Evolutionary conservation across 2,797 vertebrate genomes (phyloP).

Genomic region (Sylvilagus floridanus): DNA sequence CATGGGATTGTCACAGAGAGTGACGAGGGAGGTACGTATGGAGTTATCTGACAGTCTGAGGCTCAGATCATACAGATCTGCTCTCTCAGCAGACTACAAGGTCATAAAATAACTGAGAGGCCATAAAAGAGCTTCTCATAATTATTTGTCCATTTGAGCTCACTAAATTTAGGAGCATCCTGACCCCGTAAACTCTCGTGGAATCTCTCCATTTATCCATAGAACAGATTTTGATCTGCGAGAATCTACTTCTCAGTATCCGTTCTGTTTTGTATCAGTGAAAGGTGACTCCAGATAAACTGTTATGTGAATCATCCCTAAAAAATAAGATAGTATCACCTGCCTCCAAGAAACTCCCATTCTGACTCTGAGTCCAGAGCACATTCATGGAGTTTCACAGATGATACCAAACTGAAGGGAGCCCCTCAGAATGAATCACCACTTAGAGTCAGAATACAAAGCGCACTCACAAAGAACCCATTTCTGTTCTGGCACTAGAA

Average conservation of each 20-base stretch:
- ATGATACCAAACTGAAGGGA: background rate
- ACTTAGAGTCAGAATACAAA: background rate
- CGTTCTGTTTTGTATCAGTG: background rate
- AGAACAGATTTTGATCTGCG: background rate
- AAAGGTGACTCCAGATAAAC: background rate
- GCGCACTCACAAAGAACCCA: background rate
- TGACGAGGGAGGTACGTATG: background rate
- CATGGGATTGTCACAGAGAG: background rate
- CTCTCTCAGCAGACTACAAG: background rate
- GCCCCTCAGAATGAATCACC: background rate
- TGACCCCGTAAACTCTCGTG: background rate
- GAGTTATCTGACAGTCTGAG: background rate
- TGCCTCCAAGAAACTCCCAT: background rate
- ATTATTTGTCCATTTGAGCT: slow-evolving; percentile 15
- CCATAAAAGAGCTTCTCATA: background rate
- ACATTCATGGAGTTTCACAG: background rate
- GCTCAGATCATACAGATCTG: background rate
- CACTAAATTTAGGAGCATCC: background rate
- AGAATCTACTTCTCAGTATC: background rate
- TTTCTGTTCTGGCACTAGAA: background rate
- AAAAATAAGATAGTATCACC: background rate
- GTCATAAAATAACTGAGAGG: background rate
- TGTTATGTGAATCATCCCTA: background rate
- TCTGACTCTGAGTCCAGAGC: background rate
- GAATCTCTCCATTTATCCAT: background rate